phyloP scores from a whole-genome alignment of 2,113 vertebrate genomes.

The Pangasianodon hypophthalmus region DNA sequence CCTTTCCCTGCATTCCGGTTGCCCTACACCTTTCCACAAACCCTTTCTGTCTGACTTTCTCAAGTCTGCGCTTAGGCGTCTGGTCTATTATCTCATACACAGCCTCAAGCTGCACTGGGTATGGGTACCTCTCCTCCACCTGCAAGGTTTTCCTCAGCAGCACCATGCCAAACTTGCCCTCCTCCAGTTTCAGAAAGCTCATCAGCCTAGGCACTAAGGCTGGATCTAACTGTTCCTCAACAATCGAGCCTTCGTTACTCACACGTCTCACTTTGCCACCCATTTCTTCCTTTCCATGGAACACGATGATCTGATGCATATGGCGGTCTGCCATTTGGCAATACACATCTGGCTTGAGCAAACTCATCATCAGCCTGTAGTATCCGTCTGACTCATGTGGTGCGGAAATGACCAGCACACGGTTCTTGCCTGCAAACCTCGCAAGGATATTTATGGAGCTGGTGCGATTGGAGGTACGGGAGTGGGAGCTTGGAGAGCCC shows the following conservation, averaged over 20 bases:
- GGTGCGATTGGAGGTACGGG: constrained; percentile 70
- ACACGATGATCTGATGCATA: constrained; percentile 83
- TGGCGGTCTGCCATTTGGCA: constrained; percentile 86
- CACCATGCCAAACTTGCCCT: constrained; percentile 87
- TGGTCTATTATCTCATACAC: constrained; percentile 86
- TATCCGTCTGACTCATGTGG: constrained; percentile 83
- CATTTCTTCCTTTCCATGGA: constrained; percentile 79
- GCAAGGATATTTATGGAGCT: constrained; percentile 80
- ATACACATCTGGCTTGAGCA: constrained; percentile 81
- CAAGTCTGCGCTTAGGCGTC: constrained; percentile 79
- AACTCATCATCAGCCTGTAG: constrained; percentile 85
- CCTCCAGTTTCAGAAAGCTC: constrained; percentile 84
- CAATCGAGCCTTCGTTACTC: constrained; percentile 77
- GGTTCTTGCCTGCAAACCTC: constrained; percentile 83
- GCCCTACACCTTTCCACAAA: constrained; percentile 85
- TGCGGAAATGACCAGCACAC: constrained; percentile 84
- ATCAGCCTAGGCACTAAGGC: constrained; percentile 79
- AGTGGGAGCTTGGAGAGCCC: constrained; percentile 58
- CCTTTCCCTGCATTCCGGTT: constrained; percentile 83
- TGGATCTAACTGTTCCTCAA: constrained; percentile 80
- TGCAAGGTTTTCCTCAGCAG: constrained; percentile 85
- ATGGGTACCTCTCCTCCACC: constrained; percentile 84
- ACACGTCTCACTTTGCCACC: constrained; percentile 79
- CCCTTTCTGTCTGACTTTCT: constrained; percentile 84
- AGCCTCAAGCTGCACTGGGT: constrained; percentile 84